Percentiles rank a stretch among this genome's conserved stretches.
Evolutionary conservation across 2,797 vertebrate species (phyloP).

Genomic region (Muscicapa comitata): DNA sequence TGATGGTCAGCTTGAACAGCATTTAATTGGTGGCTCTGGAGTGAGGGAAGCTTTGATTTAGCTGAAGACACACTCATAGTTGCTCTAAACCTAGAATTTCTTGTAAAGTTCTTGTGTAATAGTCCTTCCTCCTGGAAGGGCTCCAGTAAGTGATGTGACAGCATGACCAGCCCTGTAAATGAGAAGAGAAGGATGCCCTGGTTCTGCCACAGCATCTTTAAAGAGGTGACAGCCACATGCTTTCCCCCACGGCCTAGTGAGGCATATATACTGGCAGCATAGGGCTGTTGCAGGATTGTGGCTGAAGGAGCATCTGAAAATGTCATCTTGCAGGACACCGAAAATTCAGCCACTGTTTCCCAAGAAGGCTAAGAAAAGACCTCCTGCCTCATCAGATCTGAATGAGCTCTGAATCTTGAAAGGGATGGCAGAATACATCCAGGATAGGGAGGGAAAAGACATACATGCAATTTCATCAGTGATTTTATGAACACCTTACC

Average conservation of each 20-base stretch:
- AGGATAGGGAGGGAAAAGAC: neutral
- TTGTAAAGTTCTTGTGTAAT: neutral
- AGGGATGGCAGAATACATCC: neutral
- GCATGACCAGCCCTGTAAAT: neutral
- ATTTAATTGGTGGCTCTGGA: neutral
- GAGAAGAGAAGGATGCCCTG: neutral
- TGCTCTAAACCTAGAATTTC: neutral
- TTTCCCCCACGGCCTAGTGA: neutral
- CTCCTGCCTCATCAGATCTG: neutral
- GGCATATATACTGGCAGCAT: neutral
- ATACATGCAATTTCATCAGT: neutral
- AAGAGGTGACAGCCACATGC: neutral
- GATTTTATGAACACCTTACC: neutral
- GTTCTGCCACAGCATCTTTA: constrained; percentile 27
- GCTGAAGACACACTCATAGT: neutral
- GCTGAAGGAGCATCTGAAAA: neutral
- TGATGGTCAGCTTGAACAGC: neutral
- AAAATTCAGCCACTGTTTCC: neutral
- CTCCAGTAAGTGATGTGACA: neutral
- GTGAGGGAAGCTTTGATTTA: neutral
- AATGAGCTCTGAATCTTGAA: neutral
- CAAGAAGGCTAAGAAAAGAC: neutral
- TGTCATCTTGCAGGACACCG: neutral
- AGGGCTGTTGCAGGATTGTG: neutral
- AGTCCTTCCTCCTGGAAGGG: neutral